phyloP scores from a whole-genome alignment of 2,888 invertebrate genomes.

The Rugalucina vietnamica region DNA sequence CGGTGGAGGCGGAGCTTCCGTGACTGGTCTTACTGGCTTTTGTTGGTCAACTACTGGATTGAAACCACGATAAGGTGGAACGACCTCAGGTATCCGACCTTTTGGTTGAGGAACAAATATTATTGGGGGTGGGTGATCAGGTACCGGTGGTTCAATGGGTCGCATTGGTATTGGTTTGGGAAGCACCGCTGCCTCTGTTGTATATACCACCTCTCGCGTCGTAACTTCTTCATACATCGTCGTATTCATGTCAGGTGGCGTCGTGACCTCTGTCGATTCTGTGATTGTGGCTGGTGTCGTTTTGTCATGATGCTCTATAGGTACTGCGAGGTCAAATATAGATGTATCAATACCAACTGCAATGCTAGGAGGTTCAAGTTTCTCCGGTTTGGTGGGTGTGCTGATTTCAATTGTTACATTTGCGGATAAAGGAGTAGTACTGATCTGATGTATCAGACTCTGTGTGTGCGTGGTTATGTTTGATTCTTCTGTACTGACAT shows the following conservation, averaged over 20 bases:
- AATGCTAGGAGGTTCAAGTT: not conserved
- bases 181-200: not conserved
- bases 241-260: not conserved
- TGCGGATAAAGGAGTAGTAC: not conserved
- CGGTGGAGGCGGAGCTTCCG: conserved; percentile 44
- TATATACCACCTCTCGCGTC: not conserved
- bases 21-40: not conserved
- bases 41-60: not conserved
- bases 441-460: too few relatives aligned
- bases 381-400: not conserved
- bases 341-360: not conserved
- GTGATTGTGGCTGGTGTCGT: not conserved
- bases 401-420: not conserved
- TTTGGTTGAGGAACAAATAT: conserved; percentile 27
- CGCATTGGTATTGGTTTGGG: too few relatives aligned
- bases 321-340: not conserved
- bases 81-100: not conserved
- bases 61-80: not conserved
- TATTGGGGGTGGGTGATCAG: conserved; percentile 54
- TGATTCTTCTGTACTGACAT: not conserved
- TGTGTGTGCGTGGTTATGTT: not conserved
- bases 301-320: not conserved
- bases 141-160: not conserved
- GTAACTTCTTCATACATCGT: not conserved
- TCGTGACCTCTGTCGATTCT: not conserved